Base-by-base conservation (phyloP, 2,113 vertebrate genomes). In the Eretmochelys imbricata region DNA sequence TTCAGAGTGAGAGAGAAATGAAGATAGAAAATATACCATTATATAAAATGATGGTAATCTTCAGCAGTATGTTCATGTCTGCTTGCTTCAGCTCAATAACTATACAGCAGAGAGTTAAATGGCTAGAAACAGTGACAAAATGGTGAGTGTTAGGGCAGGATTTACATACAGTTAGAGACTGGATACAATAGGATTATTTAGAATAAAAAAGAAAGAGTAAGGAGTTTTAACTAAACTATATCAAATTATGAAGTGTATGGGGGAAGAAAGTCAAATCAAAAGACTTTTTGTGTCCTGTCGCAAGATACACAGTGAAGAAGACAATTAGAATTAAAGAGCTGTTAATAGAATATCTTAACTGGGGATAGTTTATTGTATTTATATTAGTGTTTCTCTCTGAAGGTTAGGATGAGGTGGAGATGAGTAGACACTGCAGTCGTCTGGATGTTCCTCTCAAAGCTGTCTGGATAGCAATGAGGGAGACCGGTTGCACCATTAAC, bases 361-460 rank as follows among this genome's bases (percentile, higher is more conserved):
- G 82, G 69, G 14, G 75, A 86, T 17, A 50, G 22, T 17, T 51
- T 11, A 27, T 29, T 25, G 25, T 59, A 27, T 59, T 59, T 59
- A 22, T 38, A 25, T 8, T 54, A 81, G n/a, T 19, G 20, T 53
- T 81, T 29, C 51, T 51, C 80, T 81, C 35, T 80, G 4, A 0
- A 84, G 49, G 13, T 86, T 86, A 55, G 55, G 91, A 57, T 57
- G 10, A 89, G 46, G 88, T 53, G 1, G 90, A 93, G 80, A 4
- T 72, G 90, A 85, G 76, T 94, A 94, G 55, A 53, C 89, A 72
- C 4, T 1, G 1, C 38, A 53, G 57, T 95, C 87, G 91, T 84
- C 69, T 90, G 19, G 46, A 72, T 12, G 49, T 89, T 93, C 10
- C 8, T 91, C 51, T 72, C 62, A 76, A 89, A 92, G 16, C 5